Conservation (phyloP, 2,113 vertebrate species). For the Callaeas wilsoni region DNA sequence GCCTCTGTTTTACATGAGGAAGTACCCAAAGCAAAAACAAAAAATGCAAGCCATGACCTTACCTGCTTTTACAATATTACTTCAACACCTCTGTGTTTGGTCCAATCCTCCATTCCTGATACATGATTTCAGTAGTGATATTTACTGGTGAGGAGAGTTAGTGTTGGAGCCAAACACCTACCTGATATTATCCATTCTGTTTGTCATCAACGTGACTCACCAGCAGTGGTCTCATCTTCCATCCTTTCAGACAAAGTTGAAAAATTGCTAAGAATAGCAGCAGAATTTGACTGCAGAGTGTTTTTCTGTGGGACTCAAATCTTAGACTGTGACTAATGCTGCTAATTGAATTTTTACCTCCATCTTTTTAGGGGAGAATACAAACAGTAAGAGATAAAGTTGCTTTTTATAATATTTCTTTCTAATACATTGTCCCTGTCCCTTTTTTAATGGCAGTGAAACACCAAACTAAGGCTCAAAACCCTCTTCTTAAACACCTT, state of each 20-base stretch:
- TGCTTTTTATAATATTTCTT: background rate
- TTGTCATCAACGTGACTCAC: conserved; percentile 43
- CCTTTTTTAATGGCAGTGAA: background rate
- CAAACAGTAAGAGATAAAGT: background rate
- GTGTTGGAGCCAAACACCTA: background rate
- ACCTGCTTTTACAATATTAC: background rate
- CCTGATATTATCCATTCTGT: conserved; percentile 9
- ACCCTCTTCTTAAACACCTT: background rate
- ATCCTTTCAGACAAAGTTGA: background rate
- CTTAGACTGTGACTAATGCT: conserved; percentile 22
- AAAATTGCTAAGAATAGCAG: conserved; percentile 65
- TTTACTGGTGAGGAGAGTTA: background rate
- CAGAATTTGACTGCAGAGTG: conserved; percentile 20
- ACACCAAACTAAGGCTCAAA: background rate
- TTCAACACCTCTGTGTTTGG: background rate
- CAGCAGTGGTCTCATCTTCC: conserved; percentile 37
- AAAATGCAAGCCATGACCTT: background rate
- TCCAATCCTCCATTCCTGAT: background rate
- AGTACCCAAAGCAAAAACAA: background rate
- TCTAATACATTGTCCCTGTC: background rate
- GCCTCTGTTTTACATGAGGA: background rate
- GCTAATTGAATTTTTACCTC: conserved; percentile 39
- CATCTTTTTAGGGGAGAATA: background rate
- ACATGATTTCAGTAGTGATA: background rate
- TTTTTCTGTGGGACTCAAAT: conserved; percentile 27